A percentile compares a stretch with the other conserved stretches of the same genome.
Conservation (phyloP, 2,113 vertebrate genomes). For the Ctenomys sociabilis region DNA sequence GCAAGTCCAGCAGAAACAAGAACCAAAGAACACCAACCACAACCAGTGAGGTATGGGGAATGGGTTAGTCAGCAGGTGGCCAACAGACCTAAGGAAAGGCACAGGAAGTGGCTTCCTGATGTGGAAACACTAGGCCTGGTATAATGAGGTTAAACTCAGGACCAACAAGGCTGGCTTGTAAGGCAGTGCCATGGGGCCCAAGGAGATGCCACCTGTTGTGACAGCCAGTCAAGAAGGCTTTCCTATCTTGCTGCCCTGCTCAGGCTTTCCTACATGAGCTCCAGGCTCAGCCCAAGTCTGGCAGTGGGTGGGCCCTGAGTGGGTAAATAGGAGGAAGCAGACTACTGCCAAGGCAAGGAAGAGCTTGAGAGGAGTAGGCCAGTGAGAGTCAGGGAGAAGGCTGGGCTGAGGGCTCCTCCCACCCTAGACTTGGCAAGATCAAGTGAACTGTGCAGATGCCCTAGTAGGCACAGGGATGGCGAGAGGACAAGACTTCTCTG, state of each 20-base stretch:
- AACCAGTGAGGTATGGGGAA: not conserved
- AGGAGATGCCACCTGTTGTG: not conserved
- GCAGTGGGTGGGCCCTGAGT: not conserved
- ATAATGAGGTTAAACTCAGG: too few relatives aligned
- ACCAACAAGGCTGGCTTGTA: not conserved
- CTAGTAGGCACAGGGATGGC: too few relatives aligned
- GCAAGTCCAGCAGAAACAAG: not conserved
- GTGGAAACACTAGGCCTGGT: not conserved
- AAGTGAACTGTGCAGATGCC: not conserved
- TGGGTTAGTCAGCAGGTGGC: not conserved
- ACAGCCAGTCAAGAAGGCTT: not conserved
- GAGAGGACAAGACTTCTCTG: not conserved
- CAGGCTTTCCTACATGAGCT: too few relatives aligned
- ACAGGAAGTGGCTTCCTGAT: not conserved
- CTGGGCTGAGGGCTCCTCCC: not conserved
- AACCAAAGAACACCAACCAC: not conserved
- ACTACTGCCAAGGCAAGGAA: not conserved
- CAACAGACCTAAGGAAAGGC: not conserved
- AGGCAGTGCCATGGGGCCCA: not conserved
- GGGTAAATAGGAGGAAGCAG: not conserved
- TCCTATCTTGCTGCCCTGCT: not conserved
- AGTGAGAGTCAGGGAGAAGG: too few relatives aligned
- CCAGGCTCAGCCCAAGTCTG: not conserved
- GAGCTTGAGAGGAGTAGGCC: not conserved
- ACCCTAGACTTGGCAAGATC: not conserved